Percentiles rank a stretch among this genome's conserved stretches.
These are phyloP conservation scores for Stenchaetothrips biformis DNA, from an alignment of 2,888 invertebrate genomes.

Conservation along the genomic window DNA sequence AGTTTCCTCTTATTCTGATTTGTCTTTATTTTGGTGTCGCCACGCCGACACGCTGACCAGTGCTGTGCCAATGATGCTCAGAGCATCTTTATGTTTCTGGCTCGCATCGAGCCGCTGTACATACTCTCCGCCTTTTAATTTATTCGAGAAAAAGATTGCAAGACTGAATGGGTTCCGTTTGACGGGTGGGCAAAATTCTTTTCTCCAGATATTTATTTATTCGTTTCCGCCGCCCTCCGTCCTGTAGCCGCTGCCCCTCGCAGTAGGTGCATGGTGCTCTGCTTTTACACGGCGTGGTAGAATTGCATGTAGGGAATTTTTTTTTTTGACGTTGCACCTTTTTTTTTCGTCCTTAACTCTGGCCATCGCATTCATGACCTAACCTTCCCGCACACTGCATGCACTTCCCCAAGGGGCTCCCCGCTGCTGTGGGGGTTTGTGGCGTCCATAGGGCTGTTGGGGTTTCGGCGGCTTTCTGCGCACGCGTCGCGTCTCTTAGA, in stretches of 20 bases:
- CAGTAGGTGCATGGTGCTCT: neutral
- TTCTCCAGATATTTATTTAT: too few species aligned
- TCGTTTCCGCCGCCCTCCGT: too few species aligned
- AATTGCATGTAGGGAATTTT: neutral
- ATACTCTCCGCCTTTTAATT: neutral
- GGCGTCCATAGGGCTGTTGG: too few species aligned
- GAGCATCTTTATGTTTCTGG: neutral
- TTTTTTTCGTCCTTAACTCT: neutral
- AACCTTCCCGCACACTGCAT: too few species aligned
- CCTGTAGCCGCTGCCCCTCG: too few species aligned
- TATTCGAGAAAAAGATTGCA: neutral
- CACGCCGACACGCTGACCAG: neutral
- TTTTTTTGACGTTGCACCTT: neutral
- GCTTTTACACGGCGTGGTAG: neutral
- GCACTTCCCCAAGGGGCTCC: too few species aligned
- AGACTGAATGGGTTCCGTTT: neutral
- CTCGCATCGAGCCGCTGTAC: constrained; percentile 9
- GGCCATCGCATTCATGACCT: too few species aligned
- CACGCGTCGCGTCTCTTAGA: too few species aligned
- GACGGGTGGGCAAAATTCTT: neutral
- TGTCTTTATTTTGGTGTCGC: neutral
- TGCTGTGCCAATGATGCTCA: constrained; percentile 7
- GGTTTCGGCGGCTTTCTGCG: too few species aligned
- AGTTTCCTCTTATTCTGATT: neutral
- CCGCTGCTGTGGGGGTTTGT: too few species aligned